Evolutionary conservation across 2,113 vertebrate genomes (phyloP).

Genomic region (Tupaia tana): DNA sequence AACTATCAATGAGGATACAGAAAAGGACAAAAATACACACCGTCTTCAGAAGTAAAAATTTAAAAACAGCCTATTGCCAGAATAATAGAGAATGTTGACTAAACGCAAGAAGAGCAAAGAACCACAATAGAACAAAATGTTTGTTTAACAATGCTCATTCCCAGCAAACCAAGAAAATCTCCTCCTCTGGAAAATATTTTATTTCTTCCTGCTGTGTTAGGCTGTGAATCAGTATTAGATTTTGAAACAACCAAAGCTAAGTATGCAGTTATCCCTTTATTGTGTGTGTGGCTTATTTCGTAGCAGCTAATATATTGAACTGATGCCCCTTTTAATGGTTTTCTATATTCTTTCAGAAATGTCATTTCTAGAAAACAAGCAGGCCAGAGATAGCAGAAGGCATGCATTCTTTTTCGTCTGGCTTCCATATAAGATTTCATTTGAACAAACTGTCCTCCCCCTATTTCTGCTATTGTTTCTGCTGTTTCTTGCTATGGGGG

Average conservation of each 20-base stretch:
- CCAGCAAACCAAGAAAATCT: background rate
- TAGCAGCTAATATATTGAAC: background rate
- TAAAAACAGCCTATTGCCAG: background rate
- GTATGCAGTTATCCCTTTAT: background rate
- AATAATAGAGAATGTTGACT: background rate
- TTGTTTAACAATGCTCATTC: background rate
- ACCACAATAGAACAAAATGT: background rate
- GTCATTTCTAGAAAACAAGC: slow-evolving; percentile 7
- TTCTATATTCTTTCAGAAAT: slow-evolving; percentile 42
- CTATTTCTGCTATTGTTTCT: background rate
- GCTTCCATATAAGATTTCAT: background rate
- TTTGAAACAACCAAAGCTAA: background rate
- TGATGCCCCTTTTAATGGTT: background rate
- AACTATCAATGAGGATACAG: slow-evolving; percentile 39
- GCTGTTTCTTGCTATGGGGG: background rate
- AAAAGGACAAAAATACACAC: slow-evolving; percentile 14
- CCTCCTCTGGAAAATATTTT: background rate
- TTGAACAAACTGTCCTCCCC: background rate
- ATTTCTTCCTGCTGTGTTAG: background rate
- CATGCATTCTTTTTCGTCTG: background rate
- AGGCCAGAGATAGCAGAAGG: background rate
- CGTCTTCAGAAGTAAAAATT: slow-evolving; percentile 4
- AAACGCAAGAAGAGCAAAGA: slow-evolving; percentile 24
- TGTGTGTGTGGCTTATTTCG: background rate
- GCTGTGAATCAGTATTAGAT: background rate